Evolutionary conservation across 2,888 invertebrate species (phyloP).

Genomic region (Ophion obscuratus): DNA sequence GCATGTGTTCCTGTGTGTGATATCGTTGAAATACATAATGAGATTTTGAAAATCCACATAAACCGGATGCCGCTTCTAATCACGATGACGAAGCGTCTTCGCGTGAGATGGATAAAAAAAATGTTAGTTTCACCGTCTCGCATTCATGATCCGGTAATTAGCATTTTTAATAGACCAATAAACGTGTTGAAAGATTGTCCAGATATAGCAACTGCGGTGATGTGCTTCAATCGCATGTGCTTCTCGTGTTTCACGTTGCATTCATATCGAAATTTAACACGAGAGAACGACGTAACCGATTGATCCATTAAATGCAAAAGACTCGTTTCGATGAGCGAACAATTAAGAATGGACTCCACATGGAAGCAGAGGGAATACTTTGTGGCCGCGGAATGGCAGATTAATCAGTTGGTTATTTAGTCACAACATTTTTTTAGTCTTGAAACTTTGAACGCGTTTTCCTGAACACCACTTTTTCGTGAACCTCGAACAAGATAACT

Average conservation of each 20-base stretch:
- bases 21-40: neutral
- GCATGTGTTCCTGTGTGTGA: neutral
- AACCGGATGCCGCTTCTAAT: constrained; percentile 18
- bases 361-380: too few relatives aligned
- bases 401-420: too few relatives aligned
- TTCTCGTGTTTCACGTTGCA: neutral
- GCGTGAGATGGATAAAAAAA: constrained; percentile 8
- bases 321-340: constrained; percentile 2
- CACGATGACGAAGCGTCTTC: constrained; percentile 20
- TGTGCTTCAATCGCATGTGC: constrained; percentile 16
- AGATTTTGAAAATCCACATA: neutral
- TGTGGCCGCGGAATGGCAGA: too few relatives aligned
- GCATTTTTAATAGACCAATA: constrained; percentile 40
- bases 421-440: too few relatives aligned
- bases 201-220: constrained; percentile 12
- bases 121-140: neutral
- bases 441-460: too few relatives aligned
- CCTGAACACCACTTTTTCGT: too few relatives aligned
- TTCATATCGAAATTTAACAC: neutral
- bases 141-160: constrained; percentile 23
- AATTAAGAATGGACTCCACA: neutral
- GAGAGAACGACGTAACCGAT: constrained; percentile 21
- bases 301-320: constrained; percentile 33
- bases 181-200: constrained; percentile 16
- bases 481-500: too few relatives aligned